Base-by-base conservation (phyloP, 2,797 vertebrate genomes). In the Clarias fuscus region DNA sequence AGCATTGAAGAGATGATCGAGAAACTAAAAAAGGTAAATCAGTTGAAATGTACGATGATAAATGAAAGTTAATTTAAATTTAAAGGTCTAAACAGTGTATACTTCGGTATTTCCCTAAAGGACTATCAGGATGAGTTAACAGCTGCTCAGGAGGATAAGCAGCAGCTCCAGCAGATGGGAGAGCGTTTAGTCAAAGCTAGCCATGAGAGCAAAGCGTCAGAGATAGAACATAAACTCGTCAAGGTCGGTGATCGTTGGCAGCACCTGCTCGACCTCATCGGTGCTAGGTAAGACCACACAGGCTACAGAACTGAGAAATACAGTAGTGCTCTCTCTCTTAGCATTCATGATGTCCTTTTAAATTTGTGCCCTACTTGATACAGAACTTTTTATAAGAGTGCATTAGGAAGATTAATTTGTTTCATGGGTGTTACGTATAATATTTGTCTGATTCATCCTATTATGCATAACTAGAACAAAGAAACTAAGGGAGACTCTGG, bases 1-100 rank as follows among this genome's bases (percentile, higher is more conserved):
- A 96, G 97, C 93, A 99, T 99, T 48, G 97, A 98, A 89, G 98
- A 99, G 90, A 99, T 99, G 98, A 98, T 99, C 40, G 97, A 99
- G 87, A 99, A 99, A 91, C 95, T 99, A 71, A 96, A 94, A 91
- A 99, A 99, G 98, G 98, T 99, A 95, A 91, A 37, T 0, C 15
- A 33, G 27, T 58, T 37, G 13, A 22, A 22, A 40, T n/a, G 20
- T 6, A 27, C 4, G 1, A 4, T n/a, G 1, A 4, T n/a, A 59
- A 37, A 27, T 59, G 20, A 13, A 37, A 73, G 5, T 58, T 6
- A 24, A 40, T 27, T 8, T 2, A 70, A 68, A 58, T 27, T 8
- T 2, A 70, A 62, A 58, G 24, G 40, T 1, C 22, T 73, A 48
- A 53, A 76, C 1, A 56, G 8, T 24, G 77, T 37, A 67, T 64